Evolutionary conservation across 2,888 invertebrate species (phyloP).

Genomic region (Geophilus truncorum): DNA sequence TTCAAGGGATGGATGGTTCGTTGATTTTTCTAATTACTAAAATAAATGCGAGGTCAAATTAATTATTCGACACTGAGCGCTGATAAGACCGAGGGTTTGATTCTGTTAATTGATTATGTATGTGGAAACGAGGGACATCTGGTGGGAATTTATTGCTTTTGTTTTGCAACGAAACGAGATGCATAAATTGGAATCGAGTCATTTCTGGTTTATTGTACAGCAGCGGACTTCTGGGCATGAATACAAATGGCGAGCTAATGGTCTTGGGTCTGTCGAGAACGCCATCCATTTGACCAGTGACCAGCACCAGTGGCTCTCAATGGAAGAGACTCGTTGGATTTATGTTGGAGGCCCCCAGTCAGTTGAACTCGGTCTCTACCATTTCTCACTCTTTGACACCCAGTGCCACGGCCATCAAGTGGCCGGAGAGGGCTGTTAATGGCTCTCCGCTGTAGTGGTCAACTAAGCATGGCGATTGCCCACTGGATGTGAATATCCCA

Average conservation of each 20-base stretch:
- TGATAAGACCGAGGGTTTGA: too few relatives aligned
- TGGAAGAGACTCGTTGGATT: neutral
- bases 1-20: too few relatives aligned
- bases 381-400: slow-evolving; percentile 8
- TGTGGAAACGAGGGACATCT: neutral
- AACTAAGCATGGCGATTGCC: neutral
- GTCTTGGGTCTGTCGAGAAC: neutral
- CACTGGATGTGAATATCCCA: neutral
- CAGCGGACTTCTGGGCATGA: neutral
- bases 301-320: slow-evolving; percentile 9
- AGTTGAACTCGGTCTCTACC: neutral
- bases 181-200: neutral
- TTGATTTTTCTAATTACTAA: too few relatives aligned
- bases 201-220: neutral
- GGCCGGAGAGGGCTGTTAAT: neutral
- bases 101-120: neutral
- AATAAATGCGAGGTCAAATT: too few relatives aligned
- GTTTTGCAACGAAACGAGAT: neutral
- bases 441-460: slow-evolving; percentile 4
- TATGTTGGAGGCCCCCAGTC: neutral
- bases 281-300: slow-evolving; percentile 3
- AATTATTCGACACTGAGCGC: neutral
- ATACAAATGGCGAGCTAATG: neutral
- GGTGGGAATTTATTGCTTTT: neutral
- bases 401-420: neutral